phyloP scores from a whole-genome alignment of 2,888 invertebrate species.

The Phrixothrix hirtus region DNA sequence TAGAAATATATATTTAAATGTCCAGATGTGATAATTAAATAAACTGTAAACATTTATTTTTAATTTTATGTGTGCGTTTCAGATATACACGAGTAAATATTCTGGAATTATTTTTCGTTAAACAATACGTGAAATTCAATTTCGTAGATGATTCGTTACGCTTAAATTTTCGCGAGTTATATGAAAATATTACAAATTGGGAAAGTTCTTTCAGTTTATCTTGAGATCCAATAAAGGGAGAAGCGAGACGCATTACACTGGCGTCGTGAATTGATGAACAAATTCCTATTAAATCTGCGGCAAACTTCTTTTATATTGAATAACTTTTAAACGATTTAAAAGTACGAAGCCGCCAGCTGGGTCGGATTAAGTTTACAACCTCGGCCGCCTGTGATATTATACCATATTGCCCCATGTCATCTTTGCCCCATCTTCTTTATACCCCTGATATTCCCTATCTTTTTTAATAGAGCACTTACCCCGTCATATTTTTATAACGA shows the following conservation, averaged over 20 bases:
- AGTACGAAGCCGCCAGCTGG: slow-evolving; percentile 55
- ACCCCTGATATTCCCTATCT: slow-evolving; percentile 32
- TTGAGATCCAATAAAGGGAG: slow-evolving; percentile 36
- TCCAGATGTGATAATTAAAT: no score
- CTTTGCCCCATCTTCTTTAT: slow-evolving; percentile 32
- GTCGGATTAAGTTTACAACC: slow-evolving; percentile 56
- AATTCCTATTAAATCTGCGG: slow-evolving; percentile 59
- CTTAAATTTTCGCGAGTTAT: slow-evolving; percentile 23
- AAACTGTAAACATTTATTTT: no score
- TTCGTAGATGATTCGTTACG: no score
- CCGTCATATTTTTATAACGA: slow-evolving; percentile 54
- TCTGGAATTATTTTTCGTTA: no score
- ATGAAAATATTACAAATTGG: slow-evolving; percentile 19
- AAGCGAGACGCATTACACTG: slow-evolving; percentile 32
- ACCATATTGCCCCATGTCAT: slow-evolving; percentile 36
- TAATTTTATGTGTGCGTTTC: no score
- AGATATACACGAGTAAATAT: no score
- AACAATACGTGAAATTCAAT: no score
- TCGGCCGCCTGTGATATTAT: slow-evolving; percentile 44
- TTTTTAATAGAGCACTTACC: slow-evolving; percentile 40
- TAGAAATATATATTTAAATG: no score
- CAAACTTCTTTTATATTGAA: slow-evolving; percentile 58
- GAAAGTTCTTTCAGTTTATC: slow-evolving; percentile 19
- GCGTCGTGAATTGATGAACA: slow-evolving; percentile 59
- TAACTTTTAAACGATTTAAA: slow-evolving; percentile 58